Evolutionary conservation across 2,888 invertebrate genomes (phyloP).

Genomic region (Hyalella azteca): DNA sequence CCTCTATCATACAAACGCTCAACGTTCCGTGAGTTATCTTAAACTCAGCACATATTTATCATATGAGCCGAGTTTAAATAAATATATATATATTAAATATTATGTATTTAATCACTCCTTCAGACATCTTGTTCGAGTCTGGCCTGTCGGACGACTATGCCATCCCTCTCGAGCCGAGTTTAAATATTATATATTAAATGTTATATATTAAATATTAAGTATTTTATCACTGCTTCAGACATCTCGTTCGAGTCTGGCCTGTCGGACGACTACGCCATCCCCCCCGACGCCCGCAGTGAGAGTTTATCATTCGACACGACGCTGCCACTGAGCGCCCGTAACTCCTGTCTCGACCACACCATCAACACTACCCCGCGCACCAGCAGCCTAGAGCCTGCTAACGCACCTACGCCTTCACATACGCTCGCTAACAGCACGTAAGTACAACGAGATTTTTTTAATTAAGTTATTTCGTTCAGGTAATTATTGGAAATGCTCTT

Average conservation of each 20-base stretch:
- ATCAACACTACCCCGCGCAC: conserved; percentile 23
- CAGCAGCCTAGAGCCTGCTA: not conserved
- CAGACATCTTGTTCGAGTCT: conserved; percentile 78
- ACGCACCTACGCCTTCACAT: not conserved
- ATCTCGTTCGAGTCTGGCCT: conserved; percentile 87
- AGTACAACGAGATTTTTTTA: not conserved
- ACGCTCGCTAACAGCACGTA: conserved; percentile 31
- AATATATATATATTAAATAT: not conserved
- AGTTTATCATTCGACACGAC: conserved; percentile 61
- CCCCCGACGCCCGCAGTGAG: conserved; percentile 77
- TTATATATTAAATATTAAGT: not conserved
- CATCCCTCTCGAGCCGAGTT: conserved; percentile 90
- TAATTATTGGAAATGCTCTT: too few relatives aligned
- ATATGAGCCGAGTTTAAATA: too few relatives aligned
- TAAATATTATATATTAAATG: not conserved
- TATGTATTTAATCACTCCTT: too few relatives aligned
- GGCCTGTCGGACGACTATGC: conserved; percentile 96
- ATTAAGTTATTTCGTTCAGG: too few relatives aligned
- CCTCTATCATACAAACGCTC: too few relatives aligned
- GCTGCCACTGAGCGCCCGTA: conserved; percentile 45
- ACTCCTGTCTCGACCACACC: conserved; percentile 34
- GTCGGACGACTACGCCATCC: conserved; percentile 95
- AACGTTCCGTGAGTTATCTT: too few relatives aligned
- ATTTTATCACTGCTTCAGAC: conserved; percentile 61
- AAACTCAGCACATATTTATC: too few relatives aligned